Evolutionary conservation across 2,113 vertebrate species (phyloP).

Genomic region (Fregata magnificens): DNA sequence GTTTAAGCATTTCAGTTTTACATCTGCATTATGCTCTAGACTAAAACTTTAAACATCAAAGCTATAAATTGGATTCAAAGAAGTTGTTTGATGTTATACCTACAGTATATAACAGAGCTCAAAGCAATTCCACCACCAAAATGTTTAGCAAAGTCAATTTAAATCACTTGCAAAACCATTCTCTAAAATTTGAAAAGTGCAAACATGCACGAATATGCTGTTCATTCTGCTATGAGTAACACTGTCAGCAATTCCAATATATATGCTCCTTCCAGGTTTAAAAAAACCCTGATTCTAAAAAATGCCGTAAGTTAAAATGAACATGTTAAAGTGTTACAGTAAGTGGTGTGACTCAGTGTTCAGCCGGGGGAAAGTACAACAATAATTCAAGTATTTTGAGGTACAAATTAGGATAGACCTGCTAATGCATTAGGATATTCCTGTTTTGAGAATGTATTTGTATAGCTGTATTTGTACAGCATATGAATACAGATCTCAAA

Average conservation of each 20-base stretch:
- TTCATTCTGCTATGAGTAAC: constrained; percentile 2
- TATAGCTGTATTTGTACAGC: background rate
- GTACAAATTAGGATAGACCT: background rate
- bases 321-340: background rate
- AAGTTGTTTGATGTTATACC: constrained; percentile 65
- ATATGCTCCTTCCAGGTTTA: background rate
- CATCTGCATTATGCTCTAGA: constrained; percentile 37
- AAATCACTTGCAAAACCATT: constrained; percentile 48
- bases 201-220: constrained; percentile 39
- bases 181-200: constrained; percentile 49
- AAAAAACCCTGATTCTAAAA: background rate
- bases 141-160: constrained; percentile 62
- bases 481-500: background rate
- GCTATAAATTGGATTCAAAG: constrained; percentile 58
- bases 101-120: constrained; percentile 32
- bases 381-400: background rate
- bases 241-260: constrained; percentile 32
- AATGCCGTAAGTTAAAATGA: background rate
- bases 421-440: background rate
- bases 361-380: background rate
- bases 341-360: background rate
- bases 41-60: constrained; percentile 69
- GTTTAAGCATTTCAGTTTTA: constrained; percentile 56
- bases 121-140: constrained; percentile 53
- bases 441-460: background rate